Base-by-base conservation (phyloP, 2,113 vertebrate genomes). In the Triplophysa tibetana region DNA sequence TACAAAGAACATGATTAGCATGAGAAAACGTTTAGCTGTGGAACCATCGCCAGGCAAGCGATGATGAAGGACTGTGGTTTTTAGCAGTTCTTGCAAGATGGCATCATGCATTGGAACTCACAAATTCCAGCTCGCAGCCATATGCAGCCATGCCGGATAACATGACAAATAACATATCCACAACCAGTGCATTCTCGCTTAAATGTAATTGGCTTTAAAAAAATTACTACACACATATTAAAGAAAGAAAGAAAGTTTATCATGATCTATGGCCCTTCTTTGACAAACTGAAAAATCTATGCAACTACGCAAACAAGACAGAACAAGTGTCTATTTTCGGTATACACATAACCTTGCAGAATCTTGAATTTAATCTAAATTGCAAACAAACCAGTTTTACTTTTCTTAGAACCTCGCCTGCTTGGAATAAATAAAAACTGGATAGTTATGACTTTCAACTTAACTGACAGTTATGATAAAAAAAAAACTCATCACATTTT, bases 1-100 rank as follows among this genome's bases (percentile, higher is more conserved):
- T 24, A 60, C 67, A 86, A 83, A 76, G 48, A 70, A 67, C 33
- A 72, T 74, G 76, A 86, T 85, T 81, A 80, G 33, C 83, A 83
- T 84, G 74, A 85, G 62, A 82, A 83, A 84, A 80, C 23, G 11
- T 58, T 69, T 70, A 52, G 68, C 69, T 67, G 43, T 58, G 29
- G 78, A 56, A 80, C 68, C 70, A 80, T 50, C 43, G 63, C 67
- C 61, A 69, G 50, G 64, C 50, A 60, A 13, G 19, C 38, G 69
- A 78, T 76, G 60, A 62, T 67, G 67, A 73, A 72, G 79, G 43
- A 64, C 58, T 50, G 33, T 67, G 66, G 24, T 41, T 68, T 68
- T 52, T 21, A 17, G 69, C 61, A 78, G 68, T 43, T 43, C 67
- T 54, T 67, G 54, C 21, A 7, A 54, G 48, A 60, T 33, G 63